Conservation (phyloP, 2,888 invertebrate species). For the Zootermopsis nevadensis region DNA sequence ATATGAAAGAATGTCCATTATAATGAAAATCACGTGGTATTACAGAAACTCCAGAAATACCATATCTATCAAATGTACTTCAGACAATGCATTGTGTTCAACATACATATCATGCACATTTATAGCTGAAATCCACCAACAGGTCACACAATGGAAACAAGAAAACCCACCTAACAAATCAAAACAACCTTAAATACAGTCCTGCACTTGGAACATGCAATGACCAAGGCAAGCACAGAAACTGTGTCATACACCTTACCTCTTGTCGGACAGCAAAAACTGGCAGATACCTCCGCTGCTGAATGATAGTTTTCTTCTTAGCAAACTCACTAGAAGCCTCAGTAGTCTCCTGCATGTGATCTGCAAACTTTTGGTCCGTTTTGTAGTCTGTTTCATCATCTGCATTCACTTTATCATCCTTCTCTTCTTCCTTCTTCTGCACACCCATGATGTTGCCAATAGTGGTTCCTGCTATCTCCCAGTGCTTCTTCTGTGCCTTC, state of each 20-base stretch:
- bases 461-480: slow-evolving; percentile 97
- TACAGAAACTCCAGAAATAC: no score
- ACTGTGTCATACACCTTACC: slow-evolving; percentile 57
- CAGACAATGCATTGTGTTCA: no score
- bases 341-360: slow-evolving; percentile 80
- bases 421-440: slow-evolving; percentile 76
- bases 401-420: slow-evolving; percentile 68
- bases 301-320: slow-evolving; percentile 81
- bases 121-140: no score
- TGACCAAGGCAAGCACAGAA: background rate
- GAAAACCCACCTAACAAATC: no score
- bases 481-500: slow-evolving; percentile 98
- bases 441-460: slow-evolving; percentile 98
- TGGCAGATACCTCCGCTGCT: slow-evolving; percentile 92
- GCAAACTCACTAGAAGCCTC: slow-evolving; percentile 86
- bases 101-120: no score
- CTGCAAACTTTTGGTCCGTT: slow-evolving; percentile 96
- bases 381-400: slow-evolving; percentile 86
- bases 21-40: no score
- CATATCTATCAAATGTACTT: no score
- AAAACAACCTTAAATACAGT: no score
- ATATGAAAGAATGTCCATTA: no score
- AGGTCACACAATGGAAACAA: no score
- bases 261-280: slow-evolving; percentile 96
- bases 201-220: background rate